These are phyloP conservation scores for Brachypteracias leptosomus DNA, from an alignment of 2,113 vertebrate species.

Conservation along the genomic window DNA sequence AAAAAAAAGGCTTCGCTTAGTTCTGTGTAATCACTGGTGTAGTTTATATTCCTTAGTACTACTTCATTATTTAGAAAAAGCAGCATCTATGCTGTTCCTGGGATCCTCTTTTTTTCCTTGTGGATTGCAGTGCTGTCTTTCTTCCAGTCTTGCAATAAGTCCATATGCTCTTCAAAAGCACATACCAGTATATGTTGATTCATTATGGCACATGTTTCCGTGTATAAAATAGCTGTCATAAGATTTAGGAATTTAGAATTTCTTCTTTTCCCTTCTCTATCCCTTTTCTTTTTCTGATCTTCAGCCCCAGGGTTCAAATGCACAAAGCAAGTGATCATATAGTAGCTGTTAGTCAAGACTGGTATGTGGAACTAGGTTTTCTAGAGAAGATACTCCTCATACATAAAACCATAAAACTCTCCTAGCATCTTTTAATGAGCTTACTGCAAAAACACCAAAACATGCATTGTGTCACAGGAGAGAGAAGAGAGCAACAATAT, in stretches of 20 bases:
- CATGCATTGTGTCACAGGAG: not conserved
- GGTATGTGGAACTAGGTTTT: not conserved
- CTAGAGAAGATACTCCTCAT: not conserved
- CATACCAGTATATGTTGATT: not conserved
- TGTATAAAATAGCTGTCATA: not conserved
- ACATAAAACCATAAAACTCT: not conserved
- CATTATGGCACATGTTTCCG: not conserved
- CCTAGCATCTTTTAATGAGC: not conserved
- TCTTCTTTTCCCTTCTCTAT: not conserved
- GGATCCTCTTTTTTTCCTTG: not conserved
- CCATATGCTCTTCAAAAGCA: conserved; percentile 6
- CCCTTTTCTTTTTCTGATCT: not conserved
- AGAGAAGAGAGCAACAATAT: not conserved
- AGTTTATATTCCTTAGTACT: not conserved
- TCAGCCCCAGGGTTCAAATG: not conserved
- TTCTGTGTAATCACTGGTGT: not conserved
- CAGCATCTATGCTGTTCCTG: not conserved
- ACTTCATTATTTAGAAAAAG: not conserved
- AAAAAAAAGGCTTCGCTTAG: not conserved
- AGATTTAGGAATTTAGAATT: not conserved
- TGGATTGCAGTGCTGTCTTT: not conserved
- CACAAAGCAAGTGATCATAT: not conserved
- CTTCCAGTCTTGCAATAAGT: not conserved
- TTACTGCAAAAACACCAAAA: not conserved
- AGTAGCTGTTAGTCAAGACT: not conserved